Percentiles rank a stretch among this genome's conserved stretches.
These are phyloP conservation scores for Thera obeliscata DNA, from an alignment of 2,888 invertebrate genomes.

Conservation along the genomic window DNA sequence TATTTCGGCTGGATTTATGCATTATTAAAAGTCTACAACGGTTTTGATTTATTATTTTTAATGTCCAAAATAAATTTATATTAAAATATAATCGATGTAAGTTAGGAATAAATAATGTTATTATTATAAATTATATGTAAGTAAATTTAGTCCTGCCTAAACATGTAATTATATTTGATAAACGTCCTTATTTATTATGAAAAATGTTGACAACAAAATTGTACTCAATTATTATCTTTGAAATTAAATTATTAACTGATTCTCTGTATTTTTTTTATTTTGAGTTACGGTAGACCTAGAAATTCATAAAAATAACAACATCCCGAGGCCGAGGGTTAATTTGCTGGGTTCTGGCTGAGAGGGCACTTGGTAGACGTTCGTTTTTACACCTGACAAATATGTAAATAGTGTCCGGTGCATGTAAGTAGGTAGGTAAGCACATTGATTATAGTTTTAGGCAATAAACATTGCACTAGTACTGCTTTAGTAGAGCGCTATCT, in stretches of 20 bases:
- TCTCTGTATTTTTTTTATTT: neutral
- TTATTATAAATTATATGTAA: neutral
- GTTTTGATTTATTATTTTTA: neutral
- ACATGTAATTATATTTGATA: conserved; percentile 6
- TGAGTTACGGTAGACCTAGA: too few species aligned
- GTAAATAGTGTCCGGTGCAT: too few species aligned
- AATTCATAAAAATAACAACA: too few species aligned
- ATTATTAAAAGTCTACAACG: conserved; percentile 38
- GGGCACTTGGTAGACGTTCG: too few species aligned
- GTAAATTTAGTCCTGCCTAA: conserved; percentile 1
- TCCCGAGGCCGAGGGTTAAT: too few species aligned
- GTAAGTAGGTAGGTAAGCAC: too few species aligned
- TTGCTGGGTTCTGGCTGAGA: too few species aligned
- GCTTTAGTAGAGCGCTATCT: too few species aligned
- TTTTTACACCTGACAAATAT: too few species aligned
- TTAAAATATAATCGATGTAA: neutral
- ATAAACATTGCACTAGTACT: too few species aligned
- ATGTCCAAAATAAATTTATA: too few species aligned
- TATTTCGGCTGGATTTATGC: conserved; percentile 62
- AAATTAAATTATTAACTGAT: conserved; percentile 33
- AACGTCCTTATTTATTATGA: conserved; percentile 3
- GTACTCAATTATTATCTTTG: conserved; percentile 40
- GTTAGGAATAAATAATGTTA: neutral
- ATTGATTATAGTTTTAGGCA: too few species aligned
- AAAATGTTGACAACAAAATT: conserved; percentile 63